Base-by-base conservation (phyloP, 2,888 invertebrate genomes). In the Automeris io region DNA sequence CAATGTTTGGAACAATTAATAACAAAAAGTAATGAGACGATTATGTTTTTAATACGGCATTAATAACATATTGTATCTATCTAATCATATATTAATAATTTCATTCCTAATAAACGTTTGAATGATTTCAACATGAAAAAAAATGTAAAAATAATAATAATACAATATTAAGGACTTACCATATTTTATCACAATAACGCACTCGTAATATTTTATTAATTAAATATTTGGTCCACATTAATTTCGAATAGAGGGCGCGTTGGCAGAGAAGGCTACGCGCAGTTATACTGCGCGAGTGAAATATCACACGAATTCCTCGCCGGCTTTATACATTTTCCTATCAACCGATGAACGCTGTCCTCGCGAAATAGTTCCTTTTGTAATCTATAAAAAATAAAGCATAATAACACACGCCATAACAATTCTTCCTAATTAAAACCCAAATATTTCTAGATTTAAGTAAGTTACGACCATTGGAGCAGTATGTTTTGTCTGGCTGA, bases 241-340 rank as follows among this genome's bases (percentile, higher is more conserved):
- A 11, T 11, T 4, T 16, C 9, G 18, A 23, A 37, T 16, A n/a
- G 22, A 11, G 12, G 13, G 8, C 12, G 22, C 21, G 12, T 26
- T 16, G 9, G 19, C n/a, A n/a, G 33, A 40, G 21, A 24, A 18
- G 21, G 36, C 36, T 25, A 51, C 43, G 46, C 48, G 48, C 61
- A 57, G 51, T 51, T 44, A 47, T 56, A 43, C 50, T 37, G 46
- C 49, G 48, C 61, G 57, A 71, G 57, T 74, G 70, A 50, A 43
- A 42, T 42, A 41, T 18, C 37, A 40, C 40, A 46, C 34, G 40
- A 24, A 21, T 39, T 54, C 45, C 46, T 50, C 53, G 46, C 45
- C 40, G 52, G 48, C 61, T 74, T 69, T 74, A 74, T 75, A 73
- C 55, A 54, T 61, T 57, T 54, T 51, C 55, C 54, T 65, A 67